Conservation (phyloP, 2,888 invertebrate genomes). For the Xanthorhoe spadicearia region DNA sequence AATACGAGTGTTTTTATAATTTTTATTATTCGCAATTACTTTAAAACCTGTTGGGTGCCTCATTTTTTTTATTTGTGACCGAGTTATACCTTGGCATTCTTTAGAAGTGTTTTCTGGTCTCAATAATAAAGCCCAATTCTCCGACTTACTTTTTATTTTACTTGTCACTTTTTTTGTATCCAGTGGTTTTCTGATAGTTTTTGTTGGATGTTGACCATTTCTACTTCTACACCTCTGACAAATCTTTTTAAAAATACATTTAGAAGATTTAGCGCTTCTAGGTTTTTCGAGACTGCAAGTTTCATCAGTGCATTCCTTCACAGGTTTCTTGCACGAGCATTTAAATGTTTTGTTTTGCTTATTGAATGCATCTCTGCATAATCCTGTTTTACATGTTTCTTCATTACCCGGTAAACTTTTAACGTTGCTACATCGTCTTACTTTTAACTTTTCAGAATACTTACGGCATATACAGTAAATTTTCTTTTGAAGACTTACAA, state of each 20-base stretch:
- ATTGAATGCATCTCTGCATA: constrained; percentile 40
- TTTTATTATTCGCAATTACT: not conserved
- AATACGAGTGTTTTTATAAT: constrained; percentile 17
- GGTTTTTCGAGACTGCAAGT: not conserved
- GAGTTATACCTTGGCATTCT: constrained; percentile 5
- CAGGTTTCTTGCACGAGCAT: constrained; percentile 45
- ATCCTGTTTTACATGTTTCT: constrained; percentile 28
- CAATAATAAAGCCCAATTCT: constrained; percentile 11
- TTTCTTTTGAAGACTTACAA: constrained; percentile 36
- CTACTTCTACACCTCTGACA: constrained; percentile 16
- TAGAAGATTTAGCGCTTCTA: not conserved
- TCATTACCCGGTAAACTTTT: constrained; percentile 9
- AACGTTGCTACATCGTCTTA: constrained; percentile 2
- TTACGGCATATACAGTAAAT: constrained; percentile 36
- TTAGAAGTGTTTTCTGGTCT: no score
- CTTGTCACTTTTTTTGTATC: constrained; percentile 13
- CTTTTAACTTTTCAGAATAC: constrained; percentile 41
- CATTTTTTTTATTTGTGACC: not conserved
- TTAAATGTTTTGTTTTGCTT: constrained; percentile 39
- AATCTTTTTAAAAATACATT: constrained; percentile 10
- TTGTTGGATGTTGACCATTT: not conserved
- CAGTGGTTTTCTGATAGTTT: constrained; percentile 6
- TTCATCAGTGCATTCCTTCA: constrained; percentile 31
- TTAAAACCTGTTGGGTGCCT: constrained; percentile 5
- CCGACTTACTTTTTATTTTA: constrained; percentile 20